Evolutionary conservation across 2,888 invertebrate species (phyloP).

Genomic region (Polietes domitor): DNA sequence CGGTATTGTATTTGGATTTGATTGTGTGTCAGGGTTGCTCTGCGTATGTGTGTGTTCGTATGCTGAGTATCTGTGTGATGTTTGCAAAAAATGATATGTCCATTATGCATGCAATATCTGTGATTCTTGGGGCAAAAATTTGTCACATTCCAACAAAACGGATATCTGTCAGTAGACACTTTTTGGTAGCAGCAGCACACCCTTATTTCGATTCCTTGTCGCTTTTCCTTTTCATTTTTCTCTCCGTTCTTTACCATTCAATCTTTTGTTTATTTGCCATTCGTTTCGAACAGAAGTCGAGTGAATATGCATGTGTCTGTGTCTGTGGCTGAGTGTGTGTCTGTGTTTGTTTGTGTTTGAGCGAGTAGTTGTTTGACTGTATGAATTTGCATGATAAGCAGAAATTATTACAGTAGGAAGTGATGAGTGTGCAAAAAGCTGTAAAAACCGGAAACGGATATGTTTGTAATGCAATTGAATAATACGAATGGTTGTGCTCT

Average conservation of each 20-base stretch:
- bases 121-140: constrained; percentile 64
- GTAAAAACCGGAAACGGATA: constrained; percentile 66
- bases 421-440: constrained; percentile 66
- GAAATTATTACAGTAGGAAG: constrained; percentile 65
- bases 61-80: constrained; percentile 44
- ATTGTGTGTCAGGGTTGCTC: not conserved
- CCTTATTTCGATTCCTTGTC: constrained; percentile 25
- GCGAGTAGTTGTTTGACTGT: constrained; percentile 42
- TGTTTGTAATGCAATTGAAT: constrained; percentile 67
- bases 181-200: constrained; percentile 34
- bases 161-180: constrained; percentile 63
- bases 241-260: constrained; percentile 23
- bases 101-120: constrained; percentile 64
- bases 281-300: constrained; percentile 8
- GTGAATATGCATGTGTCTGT: constrained; percentile 18
- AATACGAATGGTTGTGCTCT: constrained; percentile 51
- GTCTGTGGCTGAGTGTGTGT: not conserved
- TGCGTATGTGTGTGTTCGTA: not conserved
- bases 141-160: constrained; percentile 62
- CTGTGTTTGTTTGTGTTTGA: constrained; percentile 12
- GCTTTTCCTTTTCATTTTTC: constrained; percentile 8
- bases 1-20: not conserved
- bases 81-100: constrained; percentile 64
- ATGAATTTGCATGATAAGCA: constrained; percentile 67
- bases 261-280: constrained; percentile 52